Evolutionary conservation across 2,797 vertebrate species (phyloP), one percentile per base, ranked within the genome.

Genomic region (Microctenopoma stevenorrisi): DNA sequence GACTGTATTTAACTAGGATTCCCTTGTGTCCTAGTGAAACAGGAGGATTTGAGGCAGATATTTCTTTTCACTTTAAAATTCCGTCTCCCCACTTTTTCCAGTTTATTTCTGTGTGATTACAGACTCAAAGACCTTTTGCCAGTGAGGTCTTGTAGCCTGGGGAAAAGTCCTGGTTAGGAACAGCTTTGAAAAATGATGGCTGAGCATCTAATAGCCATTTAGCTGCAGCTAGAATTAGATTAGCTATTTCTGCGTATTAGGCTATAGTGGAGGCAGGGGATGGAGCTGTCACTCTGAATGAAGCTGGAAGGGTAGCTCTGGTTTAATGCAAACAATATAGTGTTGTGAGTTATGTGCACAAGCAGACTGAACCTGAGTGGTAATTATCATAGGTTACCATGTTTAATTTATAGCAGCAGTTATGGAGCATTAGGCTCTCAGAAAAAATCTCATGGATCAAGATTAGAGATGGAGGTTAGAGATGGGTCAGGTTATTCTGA

Each of bases 221-320:
- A 86, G 76, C 81, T 65, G 60, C 69, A 74, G 72, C 42, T 57
- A 59, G 47, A 76, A 88, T 87, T 72, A 66, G 75, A 88, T 87
- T 78, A 78, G 69, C 40, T 61, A 18, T 77, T 70, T 73, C 47
- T 81, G 62, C 74, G 48, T 78, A 67, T 76, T 28, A 4, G 54
- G 71, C 71, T 54, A n/a, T 28, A 56, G 49, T 74, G 65, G 72
- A 77, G 43, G 65, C 64, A 40, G 57, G 55, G 68, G 65, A 77
- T 62, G 18, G 50, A 75, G 58, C 84, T 85, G 79, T 75, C 76
- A 75, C 55, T 70, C 67, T 63, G 58, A 46, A 83, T 78, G 69
- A 79, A 64, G 78, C 70, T 37, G 5, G 33, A 55, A 56, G 61
- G 18, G 67, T 81, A 74, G 71, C 58, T 76, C 50, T 70, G 78